These are phyloP conservation scores for Sesamia inferens DNA, from an alignment of 2,888 invertebrate genomes.

Conservation along the genomic window DNA sequence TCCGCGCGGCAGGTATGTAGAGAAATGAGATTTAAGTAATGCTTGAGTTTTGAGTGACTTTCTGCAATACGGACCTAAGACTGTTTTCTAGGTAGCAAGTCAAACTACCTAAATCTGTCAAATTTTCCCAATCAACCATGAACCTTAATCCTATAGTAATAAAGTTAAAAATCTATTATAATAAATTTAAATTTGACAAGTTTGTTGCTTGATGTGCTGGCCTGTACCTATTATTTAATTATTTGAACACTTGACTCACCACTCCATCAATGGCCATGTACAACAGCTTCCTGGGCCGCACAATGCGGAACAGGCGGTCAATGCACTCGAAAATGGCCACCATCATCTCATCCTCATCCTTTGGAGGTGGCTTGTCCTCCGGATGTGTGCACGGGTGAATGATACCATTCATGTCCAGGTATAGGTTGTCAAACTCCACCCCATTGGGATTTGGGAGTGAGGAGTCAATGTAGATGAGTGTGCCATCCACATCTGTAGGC, in stretches of 20 bases:
- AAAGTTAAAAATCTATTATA: no score
- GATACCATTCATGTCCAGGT: conserved; percentile 99
- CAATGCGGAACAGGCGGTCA: conserved; percentile 97
- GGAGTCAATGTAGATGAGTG: conserved; percentile 94
- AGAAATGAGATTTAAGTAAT: no score
- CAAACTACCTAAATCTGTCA: no score
- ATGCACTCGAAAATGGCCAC: conserved; percentile 99
- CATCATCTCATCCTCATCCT: conserved; percentile 99
- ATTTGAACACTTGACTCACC: conserved; percentile 84
- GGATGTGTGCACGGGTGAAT: conserved; percentile 99
- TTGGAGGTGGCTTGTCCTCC: conserved; percentile 98
- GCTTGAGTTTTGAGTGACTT: no score
- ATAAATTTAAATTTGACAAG: no score
- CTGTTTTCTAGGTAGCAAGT: no score
- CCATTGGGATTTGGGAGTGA: conserved; percentile 98
- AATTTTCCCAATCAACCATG: no score
- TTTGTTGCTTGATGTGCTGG: no score
- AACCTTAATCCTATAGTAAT: no score
- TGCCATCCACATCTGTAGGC: conserved; percentile 94
- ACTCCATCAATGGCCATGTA: conserved; percentile 99
- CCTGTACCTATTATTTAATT: no score
- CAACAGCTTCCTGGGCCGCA: conserved; percentile 96
- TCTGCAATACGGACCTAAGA: no score
- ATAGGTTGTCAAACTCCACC: conserved; percentile 99
- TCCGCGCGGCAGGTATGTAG: no score